phyloP scores from a whole-genome alignment of 1,140 invertebrate species.

The Neodiprion pinetum region DNA sequence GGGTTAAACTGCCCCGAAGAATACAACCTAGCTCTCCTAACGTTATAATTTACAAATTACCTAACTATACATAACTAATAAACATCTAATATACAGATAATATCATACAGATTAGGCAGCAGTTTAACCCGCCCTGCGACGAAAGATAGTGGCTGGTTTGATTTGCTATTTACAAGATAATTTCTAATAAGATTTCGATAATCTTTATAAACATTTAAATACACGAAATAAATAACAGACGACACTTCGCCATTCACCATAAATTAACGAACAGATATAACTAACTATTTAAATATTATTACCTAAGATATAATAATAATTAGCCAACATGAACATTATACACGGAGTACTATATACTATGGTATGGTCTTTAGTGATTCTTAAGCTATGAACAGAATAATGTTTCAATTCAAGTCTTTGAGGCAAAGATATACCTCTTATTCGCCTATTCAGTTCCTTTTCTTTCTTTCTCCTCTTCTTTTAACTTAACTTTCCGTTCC shows the following conservation, averaged over 20 bases:
- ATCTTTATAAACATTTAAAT: not conserved
- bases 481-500: too few relatives aligned
- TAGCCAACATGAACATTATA: conserved; percentile 3
- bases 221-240: conserved; percentile 7
- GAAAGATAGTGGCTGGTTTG: not conserved
- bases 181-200: not conserved
- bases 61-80: conserved; percentile 6
- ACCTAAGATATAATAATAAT: conserved; percentile 1
- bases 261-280: conserved; percentile 8
- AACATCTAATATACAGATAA: not conserved
- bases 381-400: conserved; percentile 3
- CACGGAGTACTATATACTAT: not conserved
- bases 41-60: not conserved
- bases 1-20: conserved; percentile 1
- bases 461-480: not conserved
- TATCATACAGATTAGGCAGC: conserved; percentile 1
- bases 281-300: conserved; percentile 6
- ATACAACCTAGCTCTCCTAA: conserved; percentile 5
- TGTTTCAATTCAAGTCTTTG: not conserved
- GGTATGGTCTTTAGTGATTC: conserved; percentile 5
- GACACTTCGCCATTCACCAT: not conserved
- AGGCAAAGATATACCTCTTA: not conserved
- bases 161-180: conserved; percentile 1
- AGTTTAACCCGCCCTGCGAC: not conserved
- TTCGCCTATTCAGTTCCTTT: not conserved